Base-by-base conservation (phyloP, 2,888 invertebrate species). In the Clunio marinus region DNA sequence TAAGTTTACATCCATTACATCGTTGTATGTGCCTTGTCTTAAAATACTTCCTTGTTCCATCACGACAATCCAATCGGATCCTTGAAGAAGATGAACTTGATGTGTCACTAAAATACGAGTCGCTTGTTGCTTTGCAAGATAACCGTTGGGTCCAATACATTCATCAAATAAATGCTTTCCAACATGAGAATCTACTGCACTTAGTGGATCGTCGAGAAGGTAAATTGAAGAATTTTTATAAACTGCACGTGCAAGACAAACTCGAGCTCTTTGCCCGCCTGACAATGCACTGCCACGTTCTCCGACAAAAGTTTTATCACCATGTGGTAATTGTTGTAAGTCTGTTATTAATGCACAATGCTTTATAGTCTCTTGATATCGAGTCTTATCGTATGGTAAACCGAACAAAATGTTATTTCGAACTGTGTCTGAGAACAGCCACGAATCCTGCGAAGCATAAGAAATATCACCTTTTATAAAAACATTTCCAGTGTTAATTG, bases 201-300 rank as follows among this genome's bases (percentile, higher is more conserved):
- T 88, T 1, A 91, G 76, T 0, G 91, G 91, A 78, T 91, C 91
- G 75, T 92, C 91, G 27, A 92, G 77, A 3, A 92, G 77, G 75
- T 90, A 91, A 70, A 91, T 84, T 73, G 88, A 86, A 0, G 88
- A 86, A 22, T 86, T 81, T 71, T 84, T 84, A 72, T 90, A 91
- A n/a, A 90, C 81, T 0, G 89, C 86, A 72, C 90, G 80, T 0
- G 87, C 88, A 70, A 91, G 78, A 73, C 86, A 87, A 69, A 91
- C 83, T 69, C 90, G 81, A 1, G 89, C 89, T 71, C 85, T 83
- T 77, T 90, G 89, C 1, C 89, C 89, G 3, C 90, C 90, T 70
- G 88, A 88, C n/a, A 91, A 75, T 27, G 88, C 88, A 15, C 88
- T 86, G 13, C 93, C 93, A 72, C 87, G 80, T 74, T 92, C 91